phyloP scores from a whole-genome alignment of 2,888 invertebrate species.

The Agrenia bidenticulata region DNA sequence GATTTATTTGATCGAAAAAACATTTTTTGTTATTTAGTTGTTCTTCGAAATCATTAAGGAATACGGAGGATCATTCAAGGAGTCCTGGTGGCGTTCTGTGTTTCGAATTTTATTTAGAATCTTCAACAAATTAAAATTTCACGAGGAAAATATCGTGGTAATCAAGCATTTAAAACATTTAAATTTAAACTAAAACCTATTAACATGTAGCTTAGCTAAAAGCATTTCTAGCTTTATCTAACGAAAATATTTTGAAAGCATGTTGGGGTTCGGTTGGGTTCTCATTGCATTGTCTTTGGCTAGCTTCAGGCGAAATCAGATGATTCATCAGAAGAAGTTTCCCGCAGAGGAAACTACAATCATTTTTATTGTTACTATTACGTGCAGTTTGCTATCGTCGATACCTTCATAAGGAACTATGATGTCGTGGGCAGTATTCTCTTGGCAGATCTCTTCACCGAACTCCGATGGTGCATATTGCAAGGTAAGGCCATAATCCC shows the following conservation, averaged over 20 bases:
- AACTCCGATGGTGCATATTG: conserved; percentile 44
- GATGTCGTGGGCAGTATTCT: conserved; percentile 29
- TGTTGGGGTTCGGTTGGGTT: neutral
- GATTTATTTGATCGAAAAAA: neutral
- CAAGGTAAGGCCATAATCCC: conserved; percentile 34
- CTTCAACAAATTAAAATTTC: conserved; percentile 33
- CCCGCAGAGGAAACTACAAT: conserved; percentile 39
- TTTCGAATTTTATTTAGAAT: conserved; percentile 40
- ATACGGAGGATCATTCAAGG: conserved; percentile 36
- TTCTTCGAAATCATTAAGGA: conserved; percentile 43
- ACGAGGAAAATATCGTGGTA: conserved; percentile 38
- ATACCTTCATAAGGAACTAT: conserved; percentile 37
- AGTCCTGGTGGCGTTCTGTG: conserved; percentile 42
- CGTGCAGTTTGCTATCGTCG: conserved; percentile 49
- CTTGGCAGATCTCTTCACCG: conserved; percentile 33
- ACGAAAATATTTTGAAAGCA: neutral
- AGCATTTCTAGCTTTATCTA: conserved; percentile 7
- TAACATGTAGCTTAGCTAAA: conserved; percentile 7
- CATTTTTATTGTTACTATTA: conserved; percentile 49
- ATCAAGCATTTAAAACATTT: conserved; percentile 14
- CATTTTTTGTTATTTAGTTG: conserved; percentile 24
- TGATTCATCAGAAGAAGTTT: neutral
- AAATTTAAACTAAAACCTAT: neutral
- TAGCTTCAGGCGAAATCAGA: conserved; percentile 4
- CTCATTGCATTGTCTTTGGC: neutral